Conservation (phyloP, 2,797 vertebrate genomes). For the Phylloscopus collybita region DNA sequence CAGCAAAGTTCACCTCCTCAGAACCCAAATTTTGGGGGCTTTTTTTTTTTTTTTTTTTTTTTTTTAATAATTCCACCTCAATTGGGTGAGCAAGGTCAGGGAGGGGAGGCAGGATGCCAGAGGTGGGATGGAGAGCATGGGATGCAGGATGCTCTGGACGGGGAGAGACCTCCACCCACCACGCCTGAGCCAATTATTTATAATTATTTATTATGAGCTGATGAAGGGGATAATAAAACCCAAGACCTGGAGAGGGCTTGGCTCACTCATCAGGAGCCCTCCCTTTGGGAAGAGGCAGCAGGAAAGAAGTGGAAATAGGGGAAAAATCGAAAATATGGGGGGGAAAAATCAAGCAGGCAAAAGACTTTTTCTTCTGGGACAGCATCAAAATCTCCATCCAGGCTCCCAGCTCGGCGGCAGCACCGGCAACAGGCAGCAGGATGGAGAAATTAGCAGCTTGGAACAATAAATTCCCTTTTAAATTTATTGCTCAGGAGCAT, state of each 20-base stretch:
- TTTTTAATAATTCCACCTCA: neutral
- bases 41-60: fast-evolving
- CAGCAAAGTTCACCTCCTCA: neutral
- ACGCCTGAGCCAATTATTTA: neutral
- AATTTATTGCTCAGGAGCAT: constrained; percentile 70
- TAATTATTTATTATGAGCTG: neutral
- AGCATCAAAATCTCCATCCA: neutral
- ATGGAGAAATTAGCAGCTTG: neutral
- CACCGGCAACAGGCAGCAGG: neutral
- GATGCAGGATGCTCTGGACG: neutral
- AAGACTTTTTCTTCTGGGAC: neutral
- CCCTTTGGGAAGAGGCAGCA: neutral
- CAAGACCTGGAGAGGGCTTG: neutral
- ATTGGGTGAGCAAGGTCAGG: neutral
- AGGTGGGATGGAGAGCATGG: neutral
- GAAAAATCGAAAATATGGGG: fast-evolving
- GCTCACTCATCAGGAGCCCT: neutral
- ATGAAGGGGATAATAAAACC: neutral
- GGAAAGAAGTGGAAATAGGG: neutral
- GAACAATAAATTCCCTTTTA: constrained; percentile 39
- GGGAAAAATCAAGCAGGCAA: neutral
- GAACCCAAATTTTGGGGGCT: neutral
- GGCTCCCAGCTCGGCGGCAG: neutral
- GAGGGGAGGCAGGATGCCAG: neutral
- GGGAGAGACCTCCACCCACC: neutral